These are phyloP conservation scores for Petrocephalus schoutedeni DNA, from an alignment of 2,797 vertebrate genomes.

Conservation along the genomic window DNA sequence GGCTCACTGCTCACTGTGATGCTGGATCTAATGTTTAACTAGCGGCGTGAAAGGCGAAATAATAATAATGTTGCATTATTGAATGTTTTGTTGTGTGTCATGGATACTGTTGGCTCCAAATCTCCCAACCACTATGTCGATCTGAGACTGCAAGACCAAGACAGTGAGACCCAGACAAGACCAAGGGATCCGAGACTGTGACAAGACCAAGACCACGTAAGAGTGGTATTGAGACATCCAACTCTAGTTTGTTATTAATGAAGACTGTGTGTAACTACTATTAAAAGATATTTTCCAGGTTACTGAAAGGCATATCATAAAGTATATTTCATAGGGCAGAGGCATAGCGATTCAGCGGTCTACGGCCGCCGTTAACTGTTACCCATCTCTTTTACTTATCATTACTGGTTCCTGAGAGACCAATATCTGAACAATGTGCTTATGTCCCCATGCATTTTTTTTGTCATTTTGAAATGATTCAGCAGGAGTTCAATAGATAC, in stretches of 20 bases:
- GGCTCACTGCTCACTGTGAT: no score
- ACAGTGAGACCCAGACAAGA: no score
- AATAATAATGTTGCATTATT: no score
- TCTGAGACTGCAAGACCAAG: no score
- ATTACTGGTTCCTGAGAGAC: not conserved
- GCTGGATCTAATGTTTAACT: no score
- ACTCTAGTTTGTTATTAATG: not conserved
- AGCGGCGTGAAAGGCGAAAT: no score
- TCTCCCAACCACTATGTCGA: no score
- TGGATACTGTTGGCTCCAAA: no score
- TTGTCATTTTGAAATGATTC: not conserved
- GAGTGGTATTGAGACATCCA: no score
- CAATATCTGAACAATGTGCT: not conserved
- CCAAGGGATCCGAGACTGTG: no score
- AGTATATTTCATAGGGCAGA: not conserved
- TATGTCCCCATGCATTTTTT: not conserved
- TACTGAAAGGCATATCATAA: not conserved
- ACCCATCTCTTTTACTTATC: not conserved
- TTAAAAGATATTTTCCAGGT: not conserved
- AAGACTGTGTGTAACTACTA: not conserved
- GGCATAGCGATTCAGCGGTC: not conserved
- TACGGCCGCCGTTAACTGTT: not conserved
- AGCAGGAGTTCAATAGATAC: not conserved
- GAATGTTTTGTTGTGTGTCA: no score
- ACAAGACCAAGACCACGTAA: no score